Evolutionary conservation across 2,113 vertebrate genomes (phyloP), one percentile per base, ranked within the genome.

Genomic region (Phainopepla nitens): DNA sequence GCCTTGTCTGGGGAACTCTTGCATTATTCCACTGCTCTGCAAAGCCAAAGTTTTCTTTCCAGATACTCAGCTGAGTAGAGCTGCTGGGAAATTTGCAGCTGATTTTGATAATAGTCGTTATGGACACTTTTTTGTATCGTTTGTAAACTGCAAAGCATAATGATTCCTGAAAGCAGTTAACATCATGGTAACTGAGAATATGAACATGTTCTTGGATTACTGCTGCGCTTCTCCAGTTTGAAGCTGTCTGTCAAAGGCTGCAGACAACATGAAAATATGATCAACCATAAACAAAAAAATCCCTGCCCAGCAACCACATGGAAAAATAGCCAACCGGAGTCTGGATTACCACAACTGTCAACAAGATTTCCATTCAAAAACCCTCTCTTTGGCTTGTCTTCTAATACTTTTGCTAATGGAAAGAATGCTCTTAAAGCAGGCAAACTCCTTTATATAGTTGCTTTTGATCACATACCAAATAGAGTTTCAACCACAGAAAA

Each of bases 281-380:
- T 85, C 89, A 89, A 94, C 68, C 5, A 15, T 86, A 96, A 95
- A 94, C 87, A 96, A 93, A 91, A 93, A 91, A 94, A 57, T 57
- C 57, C n/a, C 78, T 56, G 16, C 81, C 81, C 87, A 87, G 76
- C 36, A 93, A 87, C 50, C 61, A 36, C 72, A 90, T 42, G 68
- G 71, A 75, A 90, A 88, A 94, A 89, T 44, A 92, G 51, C 39
- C 82, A 97, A 23, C 29, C 21, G 2, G 35, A 77, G 50, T 62
- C 81, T 93, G 87, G 71, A 90, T 96, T 96, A 88, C 81, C 88
- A 88, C 87, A 94, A 57, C 79, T 85, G 77, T 96, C 94, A 96
- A 95, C 88, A 95, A 90, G 58, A 82, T 93, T 96, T 94, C 96
- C 93, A 96, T 96, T 97, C 90, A 94, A 92, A 96, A 96, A 96